Evolutionary conservation across 2,888 invertebrate species (phyloP).

Genomic region (Lingula anatina): DNA sequence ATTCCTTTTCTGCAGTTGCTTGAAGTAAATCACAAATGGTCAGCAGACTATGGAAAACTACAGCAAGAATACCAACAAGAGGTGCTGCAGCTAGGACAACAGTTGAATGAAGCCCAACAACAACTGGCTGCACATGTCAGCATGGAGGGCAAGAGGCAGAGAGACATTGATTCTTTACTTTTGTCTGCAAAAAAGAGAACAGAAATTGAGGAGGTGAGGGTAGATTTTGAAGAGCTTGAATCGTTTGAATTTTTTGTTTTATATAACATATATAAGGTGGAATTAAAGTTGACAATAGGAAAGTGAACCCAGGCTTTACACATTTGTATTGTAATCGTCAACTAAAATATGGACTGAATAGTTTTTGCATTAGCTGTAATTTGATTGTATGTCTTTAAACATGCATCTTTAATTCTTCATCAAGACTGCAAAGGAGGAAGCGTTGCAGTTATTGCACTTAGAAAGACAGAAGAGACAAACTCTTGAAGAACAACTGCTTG

Average conservation of each 20-base stretch:
- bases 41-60: neutral
- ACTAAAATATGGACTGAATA: too few relatives aligned
- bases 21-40: conserved; percentile 4
- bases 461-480: too few relatives aligned
- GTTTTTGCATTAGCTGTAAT: too few relatives aligned
- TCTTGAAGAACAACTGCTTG: too few relatives aligned
- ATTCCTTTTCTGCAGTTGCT: conserved; percentile 2
- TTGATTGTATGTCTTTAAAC: too few relatives aligned
- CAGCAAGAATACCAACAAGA: neutral
- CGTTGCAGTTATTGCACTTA: too few relatives aligned
- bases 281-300: neutral
- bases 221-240: neutral
- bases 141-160: conserved; percentile 12
- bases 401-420: too few relatives aligned
- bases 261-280: neutral
- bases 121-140: conserved; percentile 11
- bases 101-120: conserved; percentile 3
- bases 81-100: neutral
- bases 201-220: conserved; percentile 19
- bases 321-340: neutral
- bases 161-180: conserved; percentile 20
- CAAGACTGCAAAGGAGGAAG: too few relatives aligned
- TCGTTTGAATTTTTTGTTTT: neutral
- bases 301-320: neutral
- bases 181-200: conserved; percentile 16